Evolutionary conservation across 2,888 invertebrate genomes (phyloP), one percentile per base, ranked within the genome.

Genomic region (Tortricodes alternella): DNA sequence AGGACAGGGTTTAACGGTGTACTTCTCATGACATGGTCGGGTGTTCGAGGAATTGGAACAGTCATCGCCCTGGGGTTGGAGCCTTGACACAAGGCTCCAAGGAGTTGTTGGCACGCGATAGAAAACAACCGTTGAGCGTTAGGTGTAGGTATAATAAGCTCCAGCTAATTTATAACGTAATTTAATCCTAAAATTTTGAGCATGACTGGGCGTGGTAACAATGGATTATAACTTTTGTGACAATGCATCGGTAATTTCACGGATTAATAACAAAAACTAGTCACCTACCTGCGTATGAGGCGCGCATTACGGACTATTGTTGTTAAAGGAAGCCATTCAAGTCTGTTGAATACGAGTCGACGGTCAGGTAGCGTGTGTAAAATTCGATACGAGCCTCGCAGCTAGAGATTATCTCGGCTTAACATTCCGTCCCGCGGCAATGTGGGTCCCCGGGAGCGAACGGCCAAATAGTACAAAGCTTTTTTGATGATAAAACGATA

Each of bases 331-430:
- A 87, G 78, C 83, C 83, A 83, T 85, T 83, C 78, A 83, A 82
- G 73, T 68, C 68, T 70, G 74, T 80, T 79, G 76, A 80, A 82
- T 79, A 80, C 76, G 75, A 49, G 55, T 49, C 48, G 43, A 34
- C 77, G 77, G 74, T 80, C 88, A 89, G 89, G 88, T 88, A 89
- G 84, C 81, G 80, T 85, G 83, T 82, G 83, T 85, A 85, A 83
- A 86, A 85, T 83, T 82, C 76, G 81, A 86, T 83, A 80, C 80
- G 74, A 80, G 75, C 72, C 70, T 74, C 74, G 67, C 69, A 67
- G 73, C 66, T 65, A 66, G 70, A 83, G 89, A 89, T 89, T 80
- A 89, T 87, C 87, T 78, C 73, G 73, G 86, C 86, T 89, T 89
- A 88, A 89, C 78, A 89, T 90, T 89, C 89, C 89, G 63, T 66